Evolutionary conservation across 2,888 invertebrate genomes (phyloP).

Genomic region (Acanthococcus lagerstroemiae): DNA sequence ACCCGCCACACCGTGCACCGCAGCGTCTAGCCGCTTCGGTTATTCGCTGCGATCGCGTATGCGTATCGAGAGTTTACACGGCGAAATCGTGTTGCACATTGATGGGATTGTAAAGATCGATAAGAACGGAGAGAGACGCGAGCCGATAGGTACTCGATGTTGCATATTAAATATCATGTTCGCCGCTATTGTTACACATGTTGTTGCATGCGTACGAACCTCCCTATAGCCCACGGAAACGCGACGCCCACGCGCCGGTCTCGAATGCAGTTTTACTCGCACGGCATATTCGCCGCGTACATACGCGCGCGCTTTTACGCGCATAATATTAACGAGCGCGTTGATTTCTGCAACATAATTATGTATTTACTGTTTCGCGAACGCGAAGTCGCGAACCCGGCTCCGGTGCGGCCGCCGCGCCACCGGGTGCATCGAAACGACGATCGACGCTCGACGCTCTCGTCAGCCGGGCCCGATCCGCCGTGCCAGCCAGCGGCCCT

Average conservation of each 20-base stretch:
- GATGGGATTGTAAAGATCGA: slow-evolving; percentile 19
- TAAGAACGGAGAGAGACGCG: neutral
- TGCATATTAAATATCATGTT: slow-evolving; percentile 26
- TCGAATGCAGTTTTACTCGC: neutral
- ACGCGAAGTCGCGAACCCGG: neutral
- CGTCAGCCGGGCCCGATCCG: no score
- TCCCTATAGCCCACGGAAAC: slow-evolving; percentile 17
- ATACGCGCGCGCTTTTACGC: neutral
- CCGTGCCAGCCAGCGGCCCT: no score
- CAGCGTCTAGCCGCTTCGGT: no score
- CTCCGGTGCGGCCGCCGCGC: no score
- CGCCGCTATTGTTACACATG: slow-evolving; percentile 24
- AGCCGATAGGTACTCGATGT: slow-evolving; percentile 16
- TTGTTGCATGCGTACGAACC: slow-evolving; percentile 20
- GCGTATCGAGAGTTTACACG: neutral
- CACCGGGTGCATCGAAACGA: no score
- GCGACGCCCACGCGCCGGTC: slow-evolving; percentile 13
- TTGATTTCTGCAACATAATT: slow-evolving; percentile 7
- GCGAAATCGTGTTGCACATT: slow-evolving; percentile 16
- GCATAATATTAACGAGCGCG: slow-evolving; percentile 9
- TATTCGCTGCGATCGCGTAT: neutral
- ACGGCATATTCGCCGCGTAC: neutral
- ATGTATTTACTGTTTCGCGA: neutral
- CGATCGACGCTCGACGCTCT: no score
- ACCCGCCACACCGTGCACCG: no score